phyloP scores from a whole-genome alignment of 1,140 invertebrate genomes.

The Streblospio benedicti region DNA sequence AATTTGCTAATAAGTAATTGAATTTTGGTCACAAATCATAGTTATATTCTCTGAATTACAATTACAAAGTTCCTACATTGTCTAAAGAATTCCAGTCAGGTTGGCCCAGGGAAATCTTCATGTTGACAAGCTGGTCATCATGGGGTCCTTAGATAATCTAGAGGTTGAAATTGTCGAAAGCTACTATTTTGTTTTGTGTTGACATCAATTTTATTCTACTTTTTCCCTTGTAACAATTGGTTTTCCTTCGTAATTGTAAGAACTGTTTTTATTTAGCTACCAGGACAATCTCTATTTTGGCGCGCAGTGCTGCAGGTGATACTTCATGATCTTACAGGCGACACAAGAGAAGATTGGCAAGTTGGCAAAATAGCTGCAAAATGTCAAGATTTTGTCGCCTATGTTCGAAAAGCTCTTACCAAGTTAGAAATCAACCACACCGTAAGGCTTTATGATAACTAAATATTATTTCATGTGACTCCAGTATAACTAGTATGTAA shows the following conservation, averaged over 20 bases:
- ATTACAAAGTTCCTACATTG: no score
- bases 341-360: conserved; percentile 20
- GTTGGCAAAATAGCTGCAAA: conserved; percentile 18
- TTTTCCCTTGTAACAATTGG: background rate
- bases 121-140: no score
- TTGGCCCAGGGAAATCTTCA: no score
- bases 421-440: conserved; percentile 23
- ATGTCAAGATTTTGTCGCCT: conserved; percentile 20
- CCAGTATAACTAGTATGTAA: background rate
- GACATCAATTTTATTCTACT: no score
- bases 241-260: background rate
- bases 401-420: conserved; percentile 25
- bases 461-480: background rate
- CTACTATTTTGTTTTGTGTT: no score
- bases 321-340: conserved; percentile 22
- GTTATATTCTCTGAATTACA: no score
- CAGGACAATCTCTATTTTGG: conserved; percentile 20
- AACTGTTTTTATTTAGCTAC: conserved; percentile 8
- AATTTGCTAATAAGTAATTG: background rate
- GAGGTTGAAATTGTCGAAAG: no score
- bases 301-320: conserved; percentile 31
- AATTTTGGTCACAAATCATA: no score
- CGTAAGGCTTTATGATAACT: conserved; percentile 12
- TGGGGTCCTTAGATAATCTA: no score
- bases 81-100: no score